phyloP scores from a whole-genome alignment of 37 sponge, comb jelly and placozoan species.

The Dysidea cf. avara region DNA sequence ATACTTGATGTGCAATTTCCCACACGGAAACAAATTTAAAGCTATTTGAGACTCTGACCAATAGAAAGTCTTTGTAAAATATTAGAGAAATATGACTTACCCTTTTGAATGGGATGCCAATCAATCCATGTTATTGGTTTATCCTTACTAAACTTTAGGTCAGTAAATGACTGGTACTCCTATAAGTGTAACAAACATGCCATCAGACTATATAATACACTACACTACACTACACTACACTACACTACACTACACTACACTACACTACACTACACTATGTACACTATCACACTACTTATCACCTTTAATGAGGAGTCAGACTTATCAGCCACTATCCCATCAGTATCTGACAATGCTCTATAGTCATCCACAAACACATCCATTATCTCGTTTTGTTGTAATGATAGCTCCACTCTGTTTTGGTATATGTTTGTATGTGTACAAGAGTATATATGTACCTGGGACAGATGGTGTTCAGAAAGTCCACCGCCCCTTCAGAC shows the following conservation, averaged over 20 bases:
- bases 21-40: no score
- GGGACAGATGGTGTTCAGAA: conserved; percentile 49
- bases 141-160: conserved; percentile 94
- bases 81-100: no score
- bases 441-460: conserved; percentile 39
- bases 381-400: conserved; percentile 96
- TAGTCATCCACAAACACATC: conserved; percentile 90
- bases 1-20: no score
- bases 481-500: conserved; percentile 46
- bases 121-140: conserved; percentile 89
- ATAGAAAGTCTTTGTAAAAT: no score
- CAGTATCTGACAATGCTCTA: conserved; percentile 63
- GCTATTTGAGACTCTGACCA: no score
- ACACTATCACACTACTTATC: no score
- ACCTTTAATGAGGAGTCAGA: conserved; percentile 84
- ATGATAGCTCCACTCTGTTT: conserved; percentile 66
- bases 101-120: conserved; percentile 97
- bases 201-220: not conserved
- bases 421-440: not conserved
- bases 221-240: not conserved
- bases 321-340: conserved; percentile 81
- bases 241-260: not conserved
- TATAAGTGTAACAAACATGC: conserved; percentile 8
- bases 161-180: conserved; percentile 99
- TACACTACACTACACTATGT: not conserved